Base-by-base conservation (phyloP, 2,113 vertebrate species). In the Perca flavescens region DNA sequence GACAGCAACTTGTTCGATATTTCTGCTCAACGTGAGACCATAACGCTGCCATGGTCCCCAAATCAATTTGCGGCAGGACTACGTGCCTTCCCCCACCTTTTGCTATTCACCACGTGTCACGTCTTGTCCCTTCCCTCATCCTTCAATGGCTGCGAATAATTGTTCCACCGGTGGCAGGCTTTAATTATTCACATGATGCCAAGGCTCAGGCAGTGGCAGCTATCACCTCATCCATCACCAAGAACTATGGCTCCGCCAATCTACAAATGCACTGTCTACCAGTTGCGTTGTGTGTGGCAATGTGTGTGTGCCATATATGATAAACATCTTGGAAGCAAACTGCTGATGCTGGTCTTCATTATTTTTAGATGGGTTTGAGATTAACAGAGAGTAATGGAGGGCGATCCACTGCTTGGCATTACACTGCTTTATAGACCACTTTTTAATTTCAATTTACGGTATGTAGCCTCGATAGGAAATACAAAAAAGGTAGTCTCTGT, bases 171-270 rank as follows among this genome's bases (percentile, higher is more conserved):
- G 91, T 93, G 91, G 89, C 90, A 90, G 91, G 43, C 76, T 90
- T 95, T 94, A 94, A 95, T 95, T 95, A 94, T 94, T 95, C 91
- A 94, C 89, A 89, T 85, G 89, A 92, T 90, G 90, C 84, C 87
- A 86, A 63, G 82, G 85, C 89, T 90, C 79, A 81, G 88, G 84
- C 91, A 54, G 89, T 88, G 87, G 91, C 86, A 91, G 91, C 88
- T 88, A 92, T 91, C 85, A 61, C 87, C 84, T 88, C 92, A 93
- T 94, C 87, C 86, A 93, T 94, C 92, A 94, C 82, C 34, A 66
- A 86, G 90, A 92, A 91, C 89, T 87, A 90, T 77, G 79, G 83
- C 84, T 67, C 86, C 13, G 47, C 80, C 79, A 54, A 67, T 88
- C 91, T 83, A 56, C 85, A 77, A 87, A 88, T 71, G 70, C 80